These are phyloP conservation scores for Harpalus rufipes DNA, from an alignment of 2,888 invertebrate genomes.

Conservation along the genomic window DNA sequence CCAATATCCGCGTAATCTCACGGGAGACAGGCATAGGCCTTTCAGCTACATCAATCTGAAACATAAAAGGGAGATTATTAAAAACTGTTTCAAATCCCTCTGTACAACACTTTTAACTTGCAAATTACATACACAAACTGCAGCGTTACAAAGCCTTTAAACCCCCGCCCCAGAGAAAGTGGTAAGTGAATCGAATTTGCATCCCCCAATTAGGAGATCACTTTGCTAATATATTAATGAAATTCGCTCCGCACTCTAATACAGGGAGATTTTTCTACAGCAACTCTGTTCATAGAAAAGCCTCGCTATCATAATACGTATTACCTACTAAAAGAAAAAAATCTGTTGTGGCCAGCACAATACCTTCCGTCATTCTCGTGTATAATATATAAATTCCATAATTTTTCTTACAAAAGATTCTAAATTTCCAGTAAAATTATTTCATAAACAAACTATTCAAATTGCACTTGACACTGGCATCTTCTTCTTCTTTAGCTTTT, in stretches of 20 bases:
- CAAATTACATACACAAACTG: conserved; percentile 63
- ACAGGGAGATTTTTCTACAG: background rate
- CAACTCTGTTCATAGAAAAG: conserved; percentile 48
- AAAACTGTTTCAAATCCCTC: conserved; percentile 57
- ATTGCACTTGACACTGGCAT: too few relatives aligned
- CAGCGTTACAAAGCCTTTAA: conserved; percentile 52
- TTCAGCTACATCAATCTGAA: conserved; percentile 44
- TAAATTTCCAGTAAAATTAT: too few relatives aligned
- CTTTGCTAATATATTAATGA: conserved; percentile 3
- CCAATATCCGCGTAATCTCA: conserved; percentile 52
- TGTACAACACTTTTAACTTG: conserved; percentile 51
- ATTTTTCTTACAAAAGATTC: too few relatives aligned
- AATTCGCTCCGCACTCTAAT: background rate
- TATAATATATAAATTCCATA: too few relatives aligned
- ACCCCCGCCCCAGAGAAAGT: conserved; percentile 21
- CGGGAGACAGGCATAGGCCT: conserved; percentile 11
- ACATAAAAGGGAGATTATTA: conserved; percentile 54
- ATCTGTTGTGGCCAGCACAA: too few relatives aligned
- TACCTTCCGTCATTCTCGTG: too few relatives aligned
- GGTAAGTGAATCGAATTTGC: conserved; percentile 64
- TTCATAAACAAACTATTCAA: too few relatives aligned
- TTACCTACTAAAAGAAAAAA: too few relatives aligned
- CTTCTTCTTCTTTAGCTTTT: too few relatives aligned
- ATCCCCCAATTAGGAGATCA: conserved; percentile 60
- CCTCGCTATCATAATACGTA: background rate